Conservation (phyloP, 2,113 vertebrate species). For the Hypanus sabinus region DNA sequence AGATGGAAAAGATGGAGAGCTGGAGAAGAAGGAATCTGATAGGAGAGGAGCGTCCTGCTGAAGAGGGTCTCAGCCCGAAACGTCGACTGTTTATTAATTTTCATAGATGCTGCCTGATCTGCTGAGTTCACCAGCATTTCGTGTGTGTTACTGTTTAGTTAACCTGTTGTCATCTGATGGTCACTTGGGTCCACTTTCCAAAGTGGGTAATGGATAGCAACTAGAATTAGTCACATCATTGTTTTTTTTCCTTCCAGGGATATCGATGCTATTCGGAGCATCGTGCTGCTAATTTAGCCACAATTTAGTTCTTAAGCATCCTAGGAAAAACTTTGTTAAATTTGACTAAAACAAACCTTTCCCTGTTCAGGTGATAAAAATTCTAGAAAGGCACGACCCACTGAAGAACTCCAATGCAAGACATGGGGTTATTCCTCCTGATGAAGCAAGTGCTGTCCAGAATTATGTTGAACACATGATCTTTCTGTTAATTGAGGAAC, state of each 20-base stretch:
- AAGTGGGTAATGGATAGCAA: background rate
- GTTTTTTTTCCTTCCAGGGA: background rate
- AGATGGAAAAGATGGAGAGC: too few species aligned
- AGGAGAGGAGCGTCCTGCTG: too few species aligned
- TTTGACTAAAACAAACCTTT: conserved; percentile 39
- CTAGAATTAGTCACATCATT: background rate
- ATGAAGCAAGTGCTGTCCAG: conserved; percentile 89
- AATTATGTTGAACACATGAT: conserved; percentile 98
- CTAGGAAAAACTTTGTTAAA: background rate
- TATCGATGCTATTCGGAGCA: background rate
- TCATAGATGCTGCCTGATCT: too few species aligned
- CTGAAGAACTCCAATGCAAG: conserved; percentile 67
- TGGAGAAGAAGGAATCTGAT: too few species aligned
- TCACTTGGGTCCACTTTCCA: background rate
- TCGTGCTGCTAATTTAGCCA: background rate
- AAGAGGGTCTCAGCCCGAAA: too few species aligned
- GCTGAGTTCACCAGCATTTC: too few species aligned
- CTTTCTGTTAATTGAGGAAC: conserved; percentile 85
- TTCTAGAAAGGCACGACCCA: conserved; percentile 90
- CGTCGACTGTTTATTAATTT: too few species aligned
- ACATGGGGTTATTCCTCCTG: conserved; percentile 69
- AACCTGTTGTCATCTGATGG: background rate
- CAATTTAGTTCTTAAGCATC: background rate
- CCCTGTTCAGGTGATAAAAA: conserved; percentile 80
- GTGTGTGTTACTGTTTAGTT: background rate